A percentile compares a stretch with the other conserved stretches of the same genome.
phyloP scores from a whole-genome alignment of 2,888 invertebrate genomes.

The Parthenolecanium corni region DNA sequence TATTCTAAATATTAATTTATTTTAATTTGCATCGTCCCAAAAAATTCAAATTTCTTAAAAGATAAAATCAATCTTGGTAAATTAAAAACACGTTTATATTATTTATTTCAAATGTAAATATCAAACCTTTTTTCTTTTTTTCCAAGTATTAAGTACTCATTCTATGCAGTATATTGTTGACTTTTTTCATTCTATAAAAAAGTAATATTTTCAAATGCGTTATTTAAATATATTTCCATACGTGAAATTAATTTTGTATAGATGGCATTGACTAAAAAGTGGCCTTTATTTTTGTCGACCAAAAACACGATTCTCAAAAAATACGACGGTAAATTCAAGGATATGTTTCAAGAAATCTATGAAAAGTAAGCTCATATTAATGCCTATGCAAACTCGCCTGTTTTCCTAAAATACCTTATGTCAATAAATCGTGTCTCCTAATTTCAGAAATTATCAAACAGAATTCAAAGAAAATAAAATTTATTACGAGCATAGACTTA shows the following conservation, averaged over 20 bases:
- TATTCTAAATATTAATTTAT: too few relatives aligned
- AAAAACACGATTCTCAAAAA: conserved; percentile 83
- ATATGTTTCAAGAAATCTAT: conserved; percentile 80
- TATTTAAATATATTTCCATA: too few relatives aligned
- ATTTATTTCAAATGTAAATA: background rate
- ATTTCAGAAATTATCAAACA: conserved; percentile 53
- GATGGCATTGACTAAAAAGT: conserved; percentile 68
- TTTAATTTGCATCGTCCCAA: too few relatives aligned
- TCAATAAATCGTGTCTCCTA: conserved; percentile 17
- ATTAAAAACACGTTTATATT: background rate
- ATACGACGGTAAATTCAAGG: conserved; percentile 84
- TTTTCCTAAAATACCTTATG: too few relatives aligned
- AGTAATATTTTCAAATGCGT: too few relatives aligned
- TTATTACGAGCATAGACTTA: conserved; percentile 84
- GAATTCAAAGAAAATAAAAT: conserved; percentile 64
- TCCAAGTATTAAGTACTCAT: too few relatives aligned
- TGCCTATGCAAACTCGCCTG: too few relatives aligned
- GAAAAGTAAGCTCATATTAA: conserved; percentile 50
- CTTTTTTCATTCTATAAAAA: too few relatives aligned
- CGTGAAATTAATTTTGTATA: too few relatives aligned
- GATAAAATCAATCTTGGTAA: too few relatives aligned
- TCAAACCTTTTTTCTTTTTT: background rate
- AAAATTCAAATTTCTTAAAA: too few relatives aligned
- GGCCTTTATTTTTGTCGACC: conserved; percentile 81
- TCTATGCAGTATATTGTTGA: too few relatives aligned